A percentile compares a stretch with the other conserved stretches of the same genome.
phyloP scores from a whole-genome alignment of 2,888 invertebrate species.

The Melanotus villosus region DNA sequence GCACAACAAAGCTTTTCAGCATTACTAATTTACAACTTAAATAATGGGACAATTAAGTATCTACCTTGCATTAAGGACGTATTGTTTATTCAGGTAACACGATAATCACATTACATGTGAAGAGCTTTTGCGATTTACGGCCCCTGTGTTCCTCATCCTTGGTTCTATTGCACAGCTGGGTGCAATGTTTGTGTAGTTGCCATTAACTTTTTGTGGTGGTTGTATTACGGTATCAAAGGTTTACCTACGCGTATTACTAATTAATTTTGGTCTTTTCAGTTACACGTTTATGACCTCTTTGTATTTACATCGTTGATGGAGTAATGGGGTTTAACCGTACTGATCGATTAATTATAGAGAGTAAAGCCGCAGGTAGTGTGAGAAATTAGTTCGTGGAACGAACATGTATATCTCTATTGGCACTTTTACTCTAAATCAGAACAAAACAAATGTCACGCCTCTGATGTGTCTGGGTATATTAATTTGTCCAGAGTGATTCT shows the following conservation, averaged over 20 bases:
- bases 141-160: background rate
- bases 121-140: slow-evolving; percentile 35
- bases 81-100: slow-evolving; percentile 43
- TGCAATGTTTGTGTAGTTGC: slow-evolving; percentile 9
- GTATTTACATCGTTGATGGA: no score
- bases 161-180: slow-evolving; percentile 13
- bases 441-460: background rate
- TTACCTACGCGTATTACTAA: background rate
- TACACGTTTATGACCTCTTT: background rate
- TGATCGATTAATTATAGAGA: no score
- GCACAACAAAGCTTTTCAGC: slow-evolving; percentile 16
- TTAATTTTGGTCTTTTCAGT: background rate
- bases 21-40: slow-evolving; percentile 29
- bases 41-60: slow-evolving; percentile 36
- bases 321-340: no score
- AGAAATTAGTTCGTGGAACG: no score
- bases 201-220: slow-evolving; percentile 22
- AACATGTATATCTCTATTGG: no score
- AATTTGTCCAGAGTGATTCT: background rate
- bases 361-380: no score
- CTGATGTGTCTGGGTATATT: background rate
- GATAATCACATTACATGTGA: slow-evolving; percentile 37
- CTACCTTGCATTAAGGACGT: slow-evolving; percentile 29
- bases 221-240: background rate
- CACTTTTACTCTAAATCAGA: no score